Evolutionary conservation across 2,113 vertebrate species (phyloP).

Genomic region (Saguinus midas): DNA sequence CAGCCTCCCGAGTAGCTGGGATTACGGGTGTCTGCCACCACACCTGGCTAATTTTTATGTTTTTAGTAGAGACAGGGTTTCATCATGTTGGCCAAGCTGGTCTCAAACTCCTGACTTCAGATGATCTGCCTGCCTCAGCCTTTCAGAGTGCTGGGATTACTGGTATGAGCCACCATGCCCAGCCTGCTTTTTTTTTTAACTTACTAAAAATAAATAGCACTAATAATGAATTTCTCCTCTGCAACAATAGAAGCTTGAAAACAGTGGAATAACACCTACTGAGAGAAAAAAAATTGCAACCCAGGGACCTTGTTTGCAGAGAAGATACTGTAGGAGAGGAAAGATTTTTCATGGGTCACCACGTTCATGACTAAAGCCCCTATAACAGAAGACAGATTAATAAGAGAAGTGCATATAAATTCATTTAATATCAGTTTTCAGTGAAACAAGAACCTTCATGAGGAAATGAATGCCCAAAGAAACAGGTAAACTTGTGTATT

Average conservation of each 20-base stretch:
- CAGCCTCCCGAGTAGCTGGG: too few species aligned
- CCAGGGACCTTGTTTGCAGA: neutral
- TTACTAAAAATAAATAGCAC: neutral
- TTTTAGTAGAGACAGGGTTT: too few species aligned
- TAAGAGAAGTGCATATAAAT: neutral
- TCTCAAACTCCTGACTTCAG: too few species aligned
- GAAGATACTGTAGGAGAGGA: neutral
- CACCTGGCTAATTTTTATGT: too few species aligned
- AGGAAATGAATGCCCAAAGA: neutral
- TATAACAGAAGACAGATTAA: neutral
- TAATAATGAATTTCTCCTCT: neutral
- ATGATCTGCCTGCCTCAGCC: too few species aligned
- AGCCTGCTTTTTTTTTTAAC: too few species aligned
- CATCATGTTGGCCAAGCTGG: too few species aligned
- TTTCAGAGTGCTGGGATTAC: too few species aligned
- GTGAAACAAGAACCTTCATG: neutral
- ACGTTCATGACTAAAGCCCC: neutral
- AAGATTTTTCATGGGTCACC: neutral
- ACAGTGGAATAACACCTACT: neutral
- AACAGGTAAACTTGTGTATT: neutral
- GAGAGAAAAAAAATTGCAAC: neutral
- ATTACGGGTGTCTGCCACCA: too few species aligned
- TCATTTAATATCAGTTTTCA: neutral
- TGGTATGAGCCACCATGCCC: too few species aligned
- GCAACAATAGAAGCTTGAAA: neutral